Conservation (phyloP, 2,888 invertebrate genomes). For the Emesis furor region DNA sequence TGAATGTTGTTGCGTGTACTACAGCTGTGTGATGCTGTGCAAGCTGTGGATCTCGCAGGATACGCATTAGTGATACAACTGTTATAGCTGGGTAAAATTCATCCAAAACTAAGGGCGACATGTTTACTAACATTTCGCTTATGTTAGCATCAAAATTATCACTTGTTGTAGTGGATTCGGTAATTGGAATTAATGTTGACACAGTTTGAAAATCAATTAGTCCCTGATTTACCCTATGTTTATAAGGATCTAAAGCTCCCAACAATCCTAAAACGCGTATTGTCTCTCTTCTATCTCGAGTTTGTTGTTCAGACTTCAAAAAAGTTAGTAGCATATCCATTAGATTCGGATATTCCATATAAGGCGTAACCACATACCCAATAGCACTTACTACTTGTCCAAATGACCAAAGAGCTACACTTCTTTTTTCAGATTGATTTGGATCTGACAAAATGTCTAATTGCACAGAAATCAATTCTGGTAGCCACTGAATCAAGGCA, state of each 20-base stretch:
- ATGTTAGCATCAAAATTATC: constrained; percentile 93
- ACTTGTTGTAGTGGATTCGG: constrained; percentile 93
- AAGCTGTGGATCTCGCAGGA: constrained; percentile 97
- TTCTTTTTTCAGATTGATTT: constrained; percentile 98
- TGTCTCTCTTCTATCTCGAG: constrained; percentile 97
- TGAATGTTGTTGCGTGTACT: constrained; percentile 98
- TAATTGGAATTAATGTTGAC: constrained; percentile 95
- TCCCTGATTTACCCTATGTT: constrained; percentile 98
- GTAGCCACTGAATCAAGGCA: constrained; percentile 97
- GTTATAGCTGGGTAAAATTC: constrained; percentile 99
- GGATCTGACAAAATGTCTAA: constrained; percentile 98
- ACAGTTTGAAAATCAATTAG: constrained; percentile 97
- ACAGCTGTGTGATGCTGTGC: constrained; percentile 98
- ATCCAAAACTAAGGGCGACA: constrained; percentile 97
- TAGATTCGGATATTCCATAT: constrained; percentile 97
- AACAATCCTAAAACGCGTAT: constrained; percentile 98
- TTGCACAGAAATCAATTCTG: constrained; percentile 97
- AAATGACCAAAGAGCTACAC: constrained; percentile 98
- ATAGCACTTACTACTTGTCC: constrained; percentile 99
- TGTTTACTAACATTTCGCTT: constrained; percentile 98
- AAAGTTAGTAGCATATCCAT: constrained; percentile 98
- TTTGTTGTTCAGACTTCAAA: constrained; percentile 98
- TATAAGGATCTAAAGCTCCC: constrained; percentile 99
- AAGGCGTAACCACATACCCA: constrained; percentile 98
- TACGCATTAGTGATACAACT: constrained; percentile 98